phyloP scores from a whole-genome alignment of 2,888 invertebrate genomes.

The Noctua janthe region DNA sequence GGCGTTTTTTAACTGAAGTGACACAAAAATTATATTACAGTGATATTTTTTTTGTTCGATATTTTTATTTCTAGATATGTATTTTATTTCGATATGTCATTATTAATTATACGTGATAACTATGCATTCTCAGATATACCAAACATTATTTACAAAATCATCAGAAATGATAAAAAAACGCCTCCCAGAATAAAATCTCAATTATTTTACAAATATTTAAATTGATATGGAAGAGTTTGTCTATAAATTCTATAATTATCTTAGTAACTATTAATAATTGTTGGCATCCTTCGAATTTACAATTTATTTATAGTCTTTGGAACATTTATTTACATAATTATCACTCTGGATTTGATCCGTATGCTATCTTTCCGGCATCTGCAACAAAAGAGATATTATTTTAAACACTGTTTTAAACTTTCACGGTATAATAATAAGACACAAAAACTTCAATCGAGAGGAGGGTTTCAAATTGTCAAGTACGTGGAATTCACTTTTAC shows the following conservation, averaged over 20 bases:
- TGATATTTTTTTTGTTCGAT: not conserved
- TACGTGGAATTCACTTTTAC: no score
- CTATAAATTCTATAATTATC: constrained; percentile 71
- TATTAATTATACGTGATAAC: not conserved
- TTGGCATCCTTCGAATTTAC: constrained; percentile 83
- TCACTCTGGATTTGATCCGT: constrained; percentile 64
- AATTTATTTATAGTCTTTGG: constrained; percentile 73
- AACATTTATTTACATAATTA: constrained; percentile 69
- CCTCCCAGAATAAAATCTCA: constrained; percentile 42
- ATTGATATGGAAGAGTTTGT: constrained; percentile 83
- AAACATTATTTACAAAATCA: not conserved
- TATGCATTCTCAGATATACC: not conserved
- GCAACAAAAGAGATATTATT: constrained; percentile 66
- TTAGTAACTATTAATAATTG: constrained; percentile 62
- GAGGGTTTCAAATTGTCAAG: no score
- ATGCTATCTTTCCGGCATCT: constrained; percentile 88
- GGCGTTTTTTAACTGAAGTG: constrained; percentile 48
- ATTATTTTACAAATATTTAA: constrained; percentile 63
- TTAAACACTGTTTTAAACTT: no score
- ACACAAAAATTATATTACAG: constrained; percentile 2
- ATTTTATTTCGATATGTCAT: constrained; percentile 3
- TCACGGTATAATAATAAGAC: no score
- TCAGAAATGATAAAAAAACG: constrained; percentile 44
- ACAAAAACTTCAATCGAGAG: no score
- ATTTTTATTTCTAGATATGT: constrained; percentile 5